Conservation (phyloP, 2,888 invertebrate genomes). For the Vannuccia rotundouncinata region DNA sequence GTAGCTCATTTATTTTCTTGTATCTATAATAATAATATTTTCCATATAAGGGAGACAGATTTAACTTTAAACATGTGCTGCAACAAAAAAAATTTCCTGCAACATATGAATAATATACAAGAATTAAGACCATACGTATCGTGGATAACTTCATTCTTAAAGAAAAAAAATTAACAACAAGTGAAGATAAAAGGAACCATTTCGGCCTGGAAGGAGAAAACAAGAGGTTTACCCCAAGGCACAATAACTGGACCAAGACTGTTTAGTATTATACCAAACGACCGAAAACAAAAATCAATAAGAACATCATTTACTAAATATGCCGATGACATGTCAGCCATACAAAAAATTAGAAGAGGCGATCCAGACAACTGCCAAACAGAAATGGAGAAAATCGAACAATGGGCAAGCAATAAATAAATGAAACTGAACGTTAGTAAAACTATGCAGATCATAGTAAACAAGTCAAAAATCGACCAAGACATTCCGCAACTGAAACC, state of each 20-base stretch:
- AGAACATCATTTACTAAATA: background rate
- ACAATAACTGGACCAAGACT: too few relatives aligned
- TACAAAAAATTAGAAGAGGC: conserved; percentile 23
- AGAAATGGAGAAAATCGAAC: conserved; percentile 12
- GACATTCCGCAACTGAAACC: background rate
- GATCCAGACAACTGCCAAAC: conserved; percentile 10
- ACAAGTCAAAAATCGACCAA: conserved; percentile 11
- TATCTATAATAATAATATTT: too few relatives aligned
- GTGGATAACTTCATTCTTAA: too few relatives aligned
- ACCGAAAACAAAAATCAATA: background rate
- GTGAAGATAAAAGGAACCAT: too few relatives aligned
- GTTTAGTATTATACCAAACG: too few relatives aligned
- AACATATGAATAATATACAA: too few relatives aligned
- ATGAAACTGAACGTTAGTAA: background rate
- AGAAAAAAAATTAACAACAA: too few relatives aligned
- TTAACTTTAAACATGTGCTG: too few relatives aligned
- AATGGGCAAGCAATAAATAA: background rate
- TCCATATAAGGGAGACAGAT: too few relatives aligned
- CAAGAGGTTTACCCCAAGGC: conserved; percentile 10
- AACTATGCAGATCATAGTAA: background rate
- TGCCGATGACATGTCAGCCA: background rate
- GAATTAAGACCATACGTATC: too few relatives aligned
- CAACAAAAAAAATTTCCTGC: too few relatives aligned
- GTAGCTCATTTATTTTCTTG: too few relatives aligned
- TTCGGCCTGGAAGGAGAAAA: background rate